Conservation (phyloP, 2,888 invertebrate genomes). For the Endotricha flammealis region DNA sequence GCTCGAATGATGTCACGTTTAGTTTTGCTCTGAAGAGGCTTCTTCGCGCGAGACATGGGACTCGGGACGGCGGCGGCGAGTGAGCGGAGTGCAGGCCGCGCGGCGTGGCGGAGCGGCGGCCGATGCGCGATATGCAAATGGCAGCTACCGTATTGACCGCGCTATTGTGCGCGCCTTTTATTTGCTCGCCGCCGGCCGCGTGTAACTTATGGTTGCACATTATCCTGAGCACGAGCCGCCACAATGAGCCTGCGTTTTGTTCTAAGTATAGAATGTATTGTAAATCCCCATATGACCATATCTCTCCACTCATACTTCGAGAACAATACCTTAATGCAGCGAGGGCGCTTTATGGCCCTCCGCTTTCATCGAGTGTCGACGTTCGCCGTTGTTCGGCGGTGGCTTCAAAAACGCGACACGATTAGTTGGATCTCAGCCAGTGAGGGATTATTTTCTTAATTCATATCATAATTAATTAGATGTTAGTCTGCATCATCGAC, state of each 20-base stretch:
- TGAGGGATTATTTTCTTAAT: too few relatives aligned
- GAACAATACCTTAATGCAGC: not conserved
- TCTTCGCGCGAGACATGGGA: too few relatives aligned
- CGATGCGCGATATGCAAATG: conserved; percentile 68
- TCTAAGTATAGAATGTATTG: not conserved
- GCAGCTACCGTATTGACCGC: conserved; percentile 60
- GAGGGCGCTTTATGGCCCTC: too few relatives aligned
- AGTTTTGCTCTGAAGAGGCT: too few relatives aligned
- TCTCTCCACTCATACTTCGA: not conserved
- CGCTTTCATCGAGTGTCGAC: too few relatives aligned
- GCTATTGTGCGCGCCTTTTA: conserved; percentile 46
- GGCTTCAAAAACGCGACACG: too few relatives aligned
- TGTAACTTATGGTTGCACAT: conserved; percentile 55
- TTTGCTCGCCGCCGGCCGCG: conserved; percentile 19
- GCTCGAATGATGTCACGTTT: too few relatives aligned
- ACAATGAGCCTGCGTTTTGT: not conserved
- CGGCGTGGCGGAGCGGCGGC: conserved; percentile 25
- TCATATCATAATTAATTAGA: too few relatives aligned
- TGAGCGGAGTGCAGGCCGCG: not conserved
- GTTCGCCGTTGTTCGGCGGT: too few relatives aligned
- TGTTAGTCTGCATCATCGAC: too few relatives aligned
- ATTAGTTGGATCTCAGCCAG: too few relatives aligned
- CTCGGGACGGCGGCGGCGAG: too few relatives aligned
- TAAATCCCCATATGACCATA: not conserved
- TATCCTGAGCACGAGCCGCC: not conserved